Evolutionary conservation across 2,797 vertebrate species (phyloP).

Genomic region (Malurus splendens): DNA sequence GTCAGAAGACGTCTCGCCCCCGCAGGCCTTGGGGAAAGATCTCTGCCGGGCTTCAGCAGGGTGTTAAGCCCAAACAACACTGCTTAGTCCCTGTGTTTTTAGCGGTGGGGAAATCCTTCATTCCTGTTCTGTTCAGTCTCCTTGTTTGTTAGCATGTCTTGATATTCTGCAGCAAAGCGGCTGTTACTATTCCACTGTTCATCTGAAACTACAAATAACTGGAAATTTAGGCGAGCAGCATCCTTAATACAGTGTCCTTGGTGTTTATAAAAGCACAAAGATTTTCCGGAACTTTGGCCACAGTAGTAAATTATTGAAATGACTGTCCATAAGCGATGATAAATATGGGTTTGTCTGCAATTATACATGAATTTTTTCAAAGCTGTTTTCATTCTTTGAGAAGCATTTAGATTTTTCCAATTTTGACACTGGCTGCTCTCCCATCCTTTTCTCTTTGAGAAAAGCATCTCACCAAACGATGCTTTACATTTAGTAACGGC

Average conservation of each 20-base stretch:
- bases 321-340: background rate
- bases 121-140: background rate
- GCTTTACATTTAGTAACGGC: background rate
- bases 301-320: background rate
- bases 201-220: background rate
- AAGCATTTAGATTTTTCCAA: background rate
- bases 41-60: background rate
- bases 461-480: background rate
- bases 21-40: background rate
- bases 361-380: background rate
- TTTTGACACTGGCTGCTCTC: background rate
- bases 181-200: rapidly evolving
- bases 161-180: background rate
- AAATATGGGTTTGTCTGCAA: background rate
- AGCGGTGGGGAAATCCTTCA: rapidly evolving
- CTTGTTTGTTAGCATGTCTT: background rate
- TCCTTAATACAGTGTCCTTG: background rate
- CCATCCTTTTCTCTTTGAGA: background rate
- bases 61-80: too few species aligned
- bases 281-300: background rate
- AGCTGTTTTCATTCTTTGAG: background rate
- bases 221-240: background rate
- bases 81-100: background rate
- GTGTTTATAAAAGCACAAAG: background rate
- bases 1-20: rapidly evolving